phyloP scores from a whole-genome alignment of 2,797 vertebrate species.

The Hyperoplus lanceolatus region DNA sequence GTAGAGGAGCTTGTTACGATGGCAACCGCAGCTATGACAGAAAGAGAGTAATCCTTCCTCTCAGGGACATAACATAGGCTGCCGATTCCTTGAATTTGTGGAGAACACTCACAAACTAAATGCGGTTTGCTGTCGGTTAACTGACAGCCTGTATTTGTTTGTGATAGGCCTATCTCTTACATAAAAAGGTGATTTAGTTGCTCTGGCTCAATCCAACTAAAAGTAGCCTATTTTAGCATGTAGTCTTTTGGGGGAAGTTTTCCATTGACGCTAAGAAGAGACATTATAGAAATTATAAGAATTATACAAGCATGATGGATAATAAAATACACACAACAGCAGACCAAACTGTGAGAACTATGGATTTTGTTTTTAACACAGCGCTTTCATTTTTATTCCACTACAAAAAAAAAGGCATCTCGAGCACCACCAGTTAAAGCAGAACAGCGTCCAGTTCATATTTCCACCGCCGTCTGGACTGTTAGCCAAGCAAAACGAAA shows the following conservation, averaged over 20 bases:
- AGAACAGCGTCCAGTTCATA: constrained; percentile 55
- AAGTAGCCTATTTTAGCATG: too few species aligned
- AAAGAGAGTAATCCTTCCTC: not conserved
- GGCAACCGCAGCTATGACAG: constrained; percentile 4
- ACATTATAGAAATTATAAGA: too few species aligned
- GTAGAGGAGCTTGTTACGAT: constrained; percentile 10
- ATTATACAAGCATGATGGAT: not conserved
- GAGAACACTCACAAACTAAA: too few species aligned
- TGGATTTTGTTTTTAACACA: constrained; percentile 60
- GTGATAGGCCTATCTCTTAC: not conserved
- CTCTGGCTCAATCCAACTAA: too few species aligned
- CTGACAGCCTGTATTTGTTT: not conserved
- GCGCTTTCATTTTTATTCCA: constrained; percentile 83
- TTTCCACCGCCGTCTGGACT: constrained; percentile 37
- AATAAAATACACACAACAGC: not conserved
- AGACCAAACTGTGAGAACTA: constrained; percentile 8
- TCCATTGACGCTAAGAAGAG: too few species aligned
- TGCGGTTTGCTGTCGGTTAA: not conserved
- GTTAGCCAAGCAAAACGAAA: constrained; percentile 55
- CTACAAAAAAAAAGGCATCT: constrained; percentile 82
- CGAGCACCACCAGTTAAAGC: constrained; percentile 75
- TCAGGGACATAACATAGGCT: not conserved
- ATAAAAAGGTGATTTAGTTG: not conserved
- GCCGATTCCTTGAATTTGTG: too few species aligned
- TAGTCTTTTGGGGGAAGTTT: too few species aligned